These are phyloP conservation scores for Butastur rufipennis DNA, from an alignment of 2,113 vertebrate species.

Conservation along the genomic window DNA sequence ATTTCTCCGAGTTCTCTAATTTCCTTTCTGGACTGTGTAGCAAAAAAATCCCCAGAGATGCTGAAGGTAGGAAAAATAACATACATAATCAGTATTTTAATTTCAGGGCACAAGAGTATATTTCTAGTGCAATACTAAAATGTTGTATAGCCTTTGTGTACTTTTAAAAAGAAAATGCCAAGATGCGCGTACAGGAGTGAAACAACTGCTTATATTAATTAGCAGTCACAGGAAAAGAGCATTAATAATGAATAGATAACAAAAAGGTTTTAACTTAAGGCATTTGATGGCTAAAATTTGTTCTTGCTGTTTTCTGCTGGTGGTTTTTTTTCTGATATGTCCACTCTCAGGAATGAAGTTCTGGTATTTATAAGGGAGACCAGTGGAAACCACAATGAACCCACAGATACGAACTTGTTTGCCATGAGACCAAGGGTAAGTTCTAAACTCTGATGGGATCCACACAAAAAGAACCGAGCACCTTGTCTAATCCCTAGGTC, in stretches of 20 bases:
- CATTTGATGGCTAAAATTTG: neutral
- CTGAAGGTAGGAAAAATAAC: neutral
- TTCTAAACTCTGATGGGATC: neutral
- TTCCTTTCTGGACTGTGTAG: neutral
- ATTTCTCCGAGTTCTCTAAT: neutral
- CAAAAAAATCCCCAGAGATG: neutral
- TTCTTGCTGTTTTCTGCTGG: neutral
- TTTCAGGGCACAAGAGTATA: neutral
- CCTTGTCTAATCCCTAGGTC: neutral
- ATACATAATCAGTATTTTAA: neutral
- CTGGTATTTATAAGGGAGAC: neutral
- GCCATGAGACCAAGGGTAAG: neutral
- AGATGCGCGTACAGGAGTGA: neutral
- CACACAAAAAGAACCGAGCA: neutral
- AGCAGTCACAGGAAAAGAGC: neutral
- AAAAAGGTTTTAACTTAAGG: neutral
- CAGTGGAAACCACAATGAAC: neutral
- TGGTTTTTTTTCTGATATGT: rapidly evolving
- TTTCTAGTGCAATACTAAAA: neutral
- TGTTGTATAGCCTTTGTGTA: neutral
- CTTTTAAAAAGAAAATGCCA: neutral
- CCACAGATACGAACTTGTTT: neutral
- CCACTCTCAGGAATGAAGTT: neutral
- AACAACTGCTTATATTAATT: neutral
- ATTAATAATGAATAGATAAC: neutral